Conservation (phyloP, 2,888 invertebrate species). For the Volucella zonaria region DNA sequence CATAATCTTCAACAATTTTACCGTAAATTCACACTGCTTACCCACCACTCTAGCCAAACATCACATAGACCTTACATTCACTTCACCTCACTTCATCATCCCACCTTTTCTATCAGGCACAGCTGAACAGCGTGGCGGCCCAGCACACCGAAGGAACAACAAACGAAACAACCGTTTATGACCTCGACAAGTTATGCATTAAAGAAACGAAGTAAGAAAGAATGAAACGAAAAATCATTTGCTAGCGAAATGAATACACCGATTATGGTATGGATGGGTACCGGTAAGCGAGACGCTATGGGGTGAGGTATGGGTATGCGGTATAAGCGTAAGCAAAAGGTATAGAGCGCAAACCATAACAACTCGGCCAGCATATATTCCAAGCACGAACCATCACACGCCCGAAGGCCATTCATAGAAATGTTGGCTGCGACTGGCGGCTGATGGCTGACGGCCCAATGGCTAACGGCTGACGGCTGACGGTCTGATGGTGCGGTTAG, state of each 20-base stretch:
- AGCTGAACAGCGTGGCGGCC: neutral
- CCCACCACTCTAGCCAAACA: constrained; percentile 17
- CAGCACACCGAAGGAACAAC: constrained; percentile 38
- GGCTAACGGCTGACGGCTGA: too few relatives aligned
- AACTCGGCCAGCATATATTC: constrained; percentile 66
- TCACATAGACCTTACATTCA: neutral
- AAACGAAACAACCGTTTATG: constrained; percentile 70
- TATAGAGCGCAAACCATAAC: constrained; percentile 65
- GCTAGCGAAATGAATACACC: constrained; percentile 43
- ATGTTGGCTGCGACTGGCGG: constrained; percentile 32
- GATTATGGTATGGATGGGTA: neutral
- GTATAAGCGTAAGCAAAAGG: constrained; percentile 38
- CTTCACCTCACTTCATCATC: too few relatives aligned
- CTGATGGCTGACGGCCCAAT: neutral
- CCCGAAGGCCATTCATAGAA: constrained; percentile 72
- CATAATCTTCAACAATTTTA: constrained; percentile 68
- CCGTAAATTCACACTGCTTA: constrained; percentile 63
- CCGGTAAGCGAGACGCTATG: neutral
- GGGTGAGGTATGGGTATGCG: constrained; percentile 39
- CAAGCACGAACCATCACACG: constrained; percentile 70
- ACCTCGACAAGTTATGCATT: constrained; percentile 72
- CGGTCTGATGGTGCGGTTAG: too few relatives aligned
- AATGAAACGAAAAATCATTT: constrained; percentile 36
- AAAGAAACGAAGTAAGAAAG: constrained; percentile 56
- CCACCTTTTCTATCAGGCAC: too few relatives aligned